A percentile compares a stretch with the other conserved stretches of the same genome.
Conservation (phyloP, 2,888 invertebrate genomes). For the Carpatolechia fugitivella region DNA sequence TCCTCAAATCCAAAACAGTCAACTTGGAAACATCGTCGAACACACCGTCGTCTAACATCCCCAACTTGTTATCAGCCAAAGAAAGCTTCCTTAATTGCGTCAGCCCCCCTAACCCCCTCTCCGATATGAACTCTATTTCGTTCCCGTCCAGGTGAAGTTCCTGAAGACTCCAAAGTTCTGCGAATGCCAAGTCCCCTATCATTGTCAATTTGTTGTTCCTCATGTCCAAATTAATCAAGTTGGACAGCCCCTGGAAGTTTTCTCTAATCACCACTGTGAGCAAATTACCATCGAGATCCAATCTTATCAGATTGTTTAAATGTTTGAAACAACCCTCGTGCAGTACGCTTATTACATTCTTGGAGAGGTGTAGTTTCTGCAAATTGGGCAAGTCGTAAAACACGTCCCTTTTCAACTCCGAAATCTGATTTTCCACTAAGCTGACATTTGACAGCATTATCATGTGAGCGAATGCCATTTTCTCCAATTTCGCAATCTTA, state of each 20-base stretch:
- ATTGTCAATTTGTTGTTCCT: conserved; percentile 87
- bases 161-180: conserved; percentile 86
- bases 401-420: conserved; percentile 85
- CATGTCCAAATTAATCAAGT: conserved; percentile 85
- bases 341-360: conserved; percentile 89
- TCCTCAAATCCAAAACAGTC: conserved; percentile 86
- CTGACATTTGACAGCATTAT: conserved; percentile 84
- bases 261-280: conserved; percentile 87
- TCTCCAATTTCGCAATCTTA: conserved; percentile 83
- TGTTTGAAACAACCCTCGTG: conserved; percentile 92
- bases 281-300: conserved; percentile 89
- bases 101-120: conserved; percentile 87
- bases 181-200: conserved; percentile 89
- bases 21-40: conserved; percentile 85
- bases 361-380: conserved; percentile 87
- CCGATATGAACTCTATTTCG: conserved; percentile 86
- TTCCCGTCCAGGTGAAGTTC: conserved; percentile 86
- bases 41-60: conserved; percentile 83
- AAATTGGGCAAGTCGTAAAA: conserved; percentile 87
- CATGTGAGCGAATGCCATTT: conserved; percentile 87
- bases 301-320: conserved; percentile 84
- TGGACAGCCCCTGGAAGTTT: conserved; percentile 87
- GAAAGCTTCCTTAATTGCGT: conserved; percentile 85
- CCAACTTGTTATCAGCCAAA: conserved; percentile 87
- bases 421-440: conserved; percentile 87